Base-by-base conservation (phyloP, 2,888 invertebrate species). In the Himalopsyche tibetana region DNA sequence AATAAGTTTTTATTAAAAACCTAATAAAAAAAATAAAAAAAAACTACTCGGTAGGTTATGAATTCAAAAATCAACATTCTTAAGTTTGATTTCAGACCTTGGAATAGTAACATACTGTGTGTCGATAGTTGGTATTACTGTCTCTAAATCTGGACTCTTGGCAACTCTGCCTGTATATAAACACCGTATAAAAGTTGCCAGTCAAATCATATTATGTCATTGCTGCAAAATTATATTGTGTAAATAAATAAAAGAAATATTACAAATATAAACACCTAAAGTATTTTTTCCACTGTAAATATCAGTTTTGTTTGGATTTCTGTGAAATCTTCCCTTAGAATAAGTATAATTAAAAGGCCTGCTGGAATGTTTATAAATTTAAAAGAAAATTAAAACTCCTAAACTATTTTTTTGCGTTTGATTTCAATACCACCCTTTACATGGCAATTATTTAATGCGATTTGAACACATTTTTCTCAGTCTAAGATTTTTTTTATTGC, bases 271-370 rank as follows among this genome's bases (percentile, higher is more conserved):
- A 38, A 74, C 11, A 74, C 5, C 69, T n/a, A 56, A 19, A 69
- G 28, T 69, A 69, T 74, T 74, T 74, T 74, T 28, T 63, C 36
- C 36, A 74, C 55, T 84, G 84, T 84, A 84, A 84, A 84, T 84
- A 84, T 55, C 36, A 74, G 15, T 80, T 55, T 84, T 8, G 38
- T 82, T 40, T 83, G 79, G 84, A 84, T 84, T 84, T 84, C 84
- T 84, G 84, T 84, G 84, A 84, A 84, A 84, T 84, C 84, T 12
- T 84, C 80, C 38, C 19, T 74, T 74, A 36, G 51, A 74, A 28
- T 83, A 83, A 83, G 74, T 74, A 36, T 74, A 51, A 45, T 74
- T 74, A 36, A 51, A 51, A 15, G 74, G 74, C 74, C 74, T 74
- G 74, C 74, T 74, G 74, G 74, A 74, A 74, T 74, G 74, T 74